Evolutionary conservation across 30 jellyfish, hydroid and myxozoan species (phyloP), one percentile per base, ranked within the genome.

Genomic region (Sanderia malayensis): DNA sequence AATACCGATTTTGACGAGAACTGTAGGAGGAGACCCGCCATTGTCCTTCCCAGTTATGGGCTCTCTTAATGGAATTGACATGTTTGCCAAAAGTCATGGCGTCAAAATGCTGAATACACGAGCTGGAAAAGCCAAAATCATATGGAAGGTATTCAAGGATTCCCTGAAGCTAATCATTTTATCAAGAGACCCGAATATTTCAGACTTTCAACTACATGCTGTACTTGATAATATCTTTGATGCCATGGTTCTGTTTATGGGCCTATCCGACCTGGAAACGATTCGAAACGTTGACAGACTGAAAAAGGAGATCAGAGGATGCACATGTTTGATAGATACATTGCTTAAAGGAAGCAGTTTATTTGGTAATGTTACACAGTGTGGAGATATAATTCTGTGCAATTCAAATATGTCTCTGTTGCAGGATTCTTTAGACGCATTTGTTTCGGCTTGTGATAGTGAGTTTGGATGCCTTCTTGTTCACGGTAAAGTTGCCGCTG

Each of bases 1-100:
- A 15, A 65, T 93, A 31, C 99, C 99, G 44, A 28, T 93, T 58
- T 85, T 85, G 31, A 69, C 96, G 11, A 46, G 94, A 44, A 61
- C 82, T 21, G 46, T 46, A 33, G 96, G 82, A 33, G 70, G 61
- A 60, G 66, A 45, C 22, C 70, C 95, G 71, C 67, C 79, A 17
- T 29, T 93, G 44, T 95, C 99, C 13, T 93, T 85, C 67, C 99
- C 99, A 1, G 86, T 93, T 11, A 76, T 93, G 69, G 99, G 99
- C n/a, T 86, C 99, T 1, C 61, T 93, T 58, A 93, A 93, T 73
- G 99, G 99, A 28, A 88, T 93, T 2, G 97, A 93, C 75, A 85
- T 93, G 96, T 93, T 76, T 81, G 91, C 96, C 15, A 55, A 81
- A 64, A 93, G 71, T 37, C 93, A 93, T 44, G 95, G 92, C 30